A percentile compares a stretch with the other conserved stretches of the same genome.
phyloP scores from a whole-genome alignment of 1,140 invertebrate genomes.

The Macrosteles quadrilineatus region DNA sequence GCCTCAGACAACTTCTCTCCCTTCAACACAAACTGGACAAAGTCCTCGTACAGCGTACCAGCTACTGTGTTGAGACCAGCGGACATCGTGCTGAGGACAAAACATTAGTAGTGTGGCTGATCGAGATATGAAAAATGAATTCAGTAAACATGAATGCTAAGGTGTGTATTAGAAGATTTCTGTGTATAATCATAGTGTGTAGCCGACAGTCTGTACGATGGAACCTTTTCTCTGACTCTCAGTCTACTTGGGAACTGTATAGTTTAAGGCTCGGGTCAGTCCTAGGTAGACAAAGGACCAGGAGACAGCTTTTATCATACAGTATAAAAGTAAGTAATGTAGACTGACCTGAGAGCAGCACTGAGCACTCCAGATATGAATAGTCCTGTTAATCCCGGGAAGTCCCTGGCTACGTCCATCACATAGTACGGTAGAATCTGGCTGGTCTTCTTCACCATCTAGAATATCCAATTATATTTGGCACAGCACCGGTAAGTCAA shows the following conservation, averaged over 20 bases:
- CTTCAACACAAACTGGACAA: slow-evolving; percentile 50
- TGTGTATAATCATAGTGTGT: neutral
- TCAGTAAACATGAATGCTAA: neutral
- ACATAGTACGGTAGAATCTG: slow-evolving; percentile 64
- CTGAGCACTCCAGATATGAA: slow-evolving; percentile 70
- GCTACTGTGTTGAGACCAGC: no score
- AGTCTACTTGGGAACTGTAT: neutral
- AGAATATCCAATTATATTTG: no score
- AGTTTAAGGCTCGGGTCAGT: no score
- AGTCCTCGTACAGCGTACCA: slow-evolving; percentile 68
- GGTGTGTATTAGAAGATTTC: neutral
- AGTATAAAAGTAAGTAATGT: neutral
- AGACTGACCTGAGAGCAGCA: slow-evolving; percentile 67
- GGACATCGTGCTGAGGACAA: no score
- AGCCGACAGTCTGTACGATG: neutral
- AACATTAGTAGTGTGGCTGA: slow-evolving; percentile 62
- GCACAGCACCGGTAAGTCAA: no score
- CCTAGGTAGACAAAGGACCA: no score
- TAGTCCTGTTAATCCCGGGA: slow-evolving; percentile 63
- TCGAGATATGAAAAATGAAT: slow-evolving; percentile 47
- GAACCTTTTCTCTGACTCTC: neutral
- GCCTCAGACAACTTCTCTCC: slow-evolving; percentile 50
- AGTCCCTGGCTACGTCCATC: slow-evolving; percentile 60
- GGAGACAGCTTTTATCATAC: neutral
- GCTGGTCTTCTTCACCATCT: slow-evolving; percentile 51